Evolutionary conservation across 2,888 invertebrate species (phyloP).

Genomic region (Himalopsyche japonica): DNA sequence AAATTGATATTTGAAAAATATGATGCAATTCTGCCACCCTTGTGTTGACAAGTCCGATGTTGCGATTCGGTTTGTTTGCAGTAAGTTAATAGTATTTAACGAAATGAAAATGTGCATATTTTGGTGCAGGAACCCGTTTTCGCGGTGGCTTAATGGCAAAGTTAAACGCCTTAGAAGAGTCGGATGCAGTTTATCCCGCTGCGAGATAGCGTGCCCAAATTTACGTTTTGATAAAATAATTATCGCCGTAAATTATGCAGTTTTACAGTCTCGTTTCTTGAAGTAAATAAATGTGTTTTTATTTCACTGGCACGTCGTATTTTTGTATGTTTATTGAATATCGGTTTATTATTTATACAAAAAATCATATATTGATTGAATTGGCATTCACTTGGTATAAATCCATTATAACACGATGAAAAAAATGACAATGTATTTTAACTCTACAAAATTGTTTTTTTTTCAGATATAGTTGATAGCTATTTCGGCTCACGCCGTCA

Average conservation of each 20-base stretch:
- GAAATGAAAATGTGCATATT: not conserved
- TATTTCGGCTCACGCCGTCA: no score
- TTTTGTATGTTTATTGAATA: not conserved
- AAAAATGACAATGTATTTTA: no score
- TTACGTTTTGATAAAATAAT: not conserved
- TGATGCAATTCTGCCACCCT: not conserved
- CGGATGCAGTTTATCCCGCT: not conserved
- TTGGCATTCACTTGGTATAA: no score
- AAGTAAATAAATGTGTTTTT: not conserved
- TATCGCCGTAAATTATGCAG: not conserved
- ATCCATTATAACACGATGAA: no score
- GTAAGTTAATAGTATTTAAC: not conserved
- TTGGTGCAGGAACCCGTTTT: not conserved
- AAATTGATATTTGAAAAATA: no score
- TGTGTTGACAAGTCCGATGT: not conserved
- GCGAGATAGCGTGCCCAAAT: not conserved
- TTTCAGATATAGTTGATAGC: no score
- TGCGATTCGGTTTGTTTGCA: not conserved
- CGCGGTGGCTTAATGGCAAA: not conserved
- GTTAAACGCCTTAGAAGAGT: not conserved
- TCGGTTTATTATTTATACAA: no score
- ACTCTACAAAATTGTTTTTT: no score
- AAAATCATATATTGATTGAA: no score
- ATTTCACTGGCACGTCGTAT: not conserved
- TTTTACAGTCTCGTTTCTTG: not conserved